phyloP scores from a whole-genome alignment of 2,797 vertebrate genomes.

The Paratrypauchen microcephalus region DNA sequence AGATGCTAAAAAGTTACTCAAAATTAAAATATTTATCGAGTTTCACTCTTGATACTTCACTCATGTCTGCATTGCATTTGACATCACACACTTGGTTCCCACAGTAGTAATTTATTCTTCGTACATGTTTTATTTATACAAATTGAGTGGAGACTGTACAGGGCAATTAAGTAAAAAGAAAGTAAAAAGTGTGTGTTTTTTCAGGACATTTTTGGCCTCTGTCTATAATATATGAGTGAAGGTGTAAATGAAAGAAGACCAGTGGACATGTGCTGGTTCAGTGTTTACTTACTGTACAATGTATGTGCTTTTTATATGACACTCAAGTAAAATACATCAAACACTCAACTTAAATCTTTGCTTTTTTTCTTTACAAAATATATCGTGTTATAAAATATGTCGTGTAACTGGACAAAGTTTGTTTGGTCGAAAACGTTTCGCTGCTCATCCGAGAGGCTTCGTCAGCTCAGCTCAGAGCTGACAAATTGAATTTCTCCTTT shows the following conservation, averaged over 20 bases:
- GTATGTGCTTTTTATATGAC: conserved; percentile 56
- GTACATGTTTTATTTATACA: conserved; percentile 59
- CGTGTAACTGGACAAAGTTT: too few species aligned
- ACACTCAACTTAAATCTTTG: conserved; percentile 13
- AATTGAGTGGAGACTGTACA: conserved; percentile 35
- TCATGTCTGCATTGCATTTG: conserved; percentile 16
- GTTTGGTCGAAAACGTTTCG: too few species aligned
- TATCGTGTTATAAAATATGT: too few species aligned
- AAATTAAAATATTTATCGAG: neutral
- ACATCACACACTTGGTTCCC: conserved; percentile 15
- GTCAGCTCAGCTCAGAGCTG: too few species aligned
- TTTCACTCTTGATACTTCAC: conserved; percentile 1
- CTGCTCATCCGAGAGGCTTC: too few species aligned
- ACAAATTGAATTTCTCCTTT: too few species aligned
- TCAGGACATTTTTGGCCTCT: conserved; percentile 26
- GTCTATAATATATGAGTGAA: conserved; percentile 24
- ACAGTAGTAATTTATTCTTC: conserved; percentile 53
- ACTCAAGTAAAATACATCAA: conserved; percentile 44
- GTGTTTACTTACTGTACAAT: conserved; percentile 54
- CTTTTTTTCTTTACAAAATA: neutral
- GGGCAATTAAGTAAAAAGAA: conserved; percentile 29
- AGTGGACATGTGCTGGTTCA: conserved; percentile 34
- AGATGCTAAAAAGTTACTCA: neutral
- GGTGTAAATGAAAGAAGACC: conserved; percentile 29
- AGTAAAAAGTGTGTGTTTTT: conserved; percentile 27